A percentile compares a stretch with the other conserved stretches of the same genome.
phyloP scores from a whole-genome alignment of 2,888 invertebrate species.

The Polyommatus icarus region DNA sequence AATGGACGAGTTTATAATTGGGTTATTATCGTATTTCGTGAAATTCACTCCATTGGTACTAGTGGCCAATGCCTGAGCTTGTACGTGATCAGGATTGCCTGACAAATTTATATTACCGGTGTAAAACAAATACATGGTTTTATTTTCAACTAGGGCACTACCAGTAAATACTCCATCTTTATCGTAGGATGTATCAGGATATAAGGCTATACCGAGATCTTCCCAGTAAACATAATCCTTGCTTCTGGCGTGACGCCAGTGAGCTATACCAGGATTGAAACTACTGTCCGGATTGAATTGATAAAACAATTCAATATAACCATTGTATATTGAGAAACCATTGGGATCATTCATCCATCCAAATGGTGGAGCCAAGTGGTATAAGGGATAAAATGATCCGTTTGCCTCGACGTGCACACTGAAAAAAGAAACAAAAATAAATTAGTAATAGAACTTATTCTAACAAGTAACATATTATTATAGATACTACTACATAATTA shows the following conservation, averaged over 20 bases:
- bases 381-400: conserved; percentile 52
- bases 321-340: conserved; percentile 63
- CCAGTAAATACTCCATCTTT: conserved; percentile 50
- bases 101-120: conserved; percentile 45
- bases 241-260: conserved; percentile 60
- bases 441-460: neutral
- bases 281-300: conserved; percentile 61
- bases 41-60: conserved; percentile 46
- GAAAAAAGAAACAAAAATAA: conserved; percentile 13
- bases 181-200: conserved; percentile 48
- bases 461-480: neutral
- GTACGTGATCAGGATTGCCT: conserved; percentile 42
- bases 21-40: conserved; percentile 44
- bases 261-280: conserved; percentile 43
- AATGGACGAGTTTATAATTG: conserved; percentile 42
- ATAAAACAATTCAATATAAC: conserved; percentile 71
- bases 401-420: neutral
- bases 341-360: conserved; percentile 81
- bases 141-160: conserved; percentile 48
- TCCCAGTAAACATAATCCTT: conserved; percentile 56
- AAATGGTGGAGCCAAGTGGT: conserved; percentile 55
- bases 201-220: conserved; percentile 51
- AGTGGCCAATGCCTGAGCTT: conserved; percentile 42
- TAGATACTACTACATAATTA: too few species aligned
- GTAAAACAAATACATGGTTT: conserved; percentile 45